A percentile compares a stretch with the other conserved stretches of the same genome.
Evolutionary conservation across 2,113 vertebrate genomes (phyloP).

Genomic region (Nycticebus coucang): DNA sequence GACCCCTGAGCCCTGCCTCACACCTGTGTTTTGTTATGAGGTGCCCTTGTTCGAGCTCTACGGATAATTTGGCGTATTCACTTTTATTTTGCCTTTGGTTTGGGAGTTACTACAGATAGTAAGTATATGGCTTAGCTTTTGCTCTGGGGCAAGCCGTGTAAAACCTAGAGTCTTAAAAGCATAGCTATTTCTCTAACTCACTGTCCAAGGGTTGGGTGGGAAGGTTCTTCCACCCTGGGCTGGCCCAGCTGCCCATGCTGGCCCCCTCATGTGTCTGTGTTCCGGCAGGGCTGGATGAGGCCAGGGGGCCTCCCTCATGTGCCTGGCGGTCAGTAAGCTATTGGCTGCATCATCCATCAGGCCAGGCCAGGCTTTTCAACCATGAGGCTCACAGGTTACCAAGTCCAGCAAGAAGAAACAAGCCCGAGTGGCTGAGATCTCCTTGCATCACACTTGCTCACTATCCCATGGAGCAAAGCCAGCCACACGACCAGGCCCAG

Average conservation of each 20-base stretch:
- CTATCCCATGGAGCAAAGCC: neutral
- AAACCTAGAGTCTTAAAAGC: neutral
- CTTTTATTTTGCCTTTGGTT: neutral
- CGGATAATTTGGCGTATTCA: neutral
- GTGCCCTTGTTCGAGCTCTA: neutral
- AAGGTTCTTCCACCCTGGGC: fast-evolving
- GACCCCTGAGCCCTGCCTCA: no score
- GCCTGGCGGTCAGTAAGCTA: fast-evolving
- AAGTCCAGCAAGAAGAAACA: fast-evolving
- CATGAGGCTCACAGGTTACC: neutral
- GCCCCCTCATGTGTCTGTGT: neutral
- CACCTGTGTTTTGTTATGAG: neutral
- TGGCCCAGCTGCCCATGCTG: neutral
- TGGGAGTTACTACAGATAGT: neutral
- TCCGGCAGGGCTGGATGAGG: fast-evolving
- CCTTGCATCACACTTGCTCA: fast-evolving
- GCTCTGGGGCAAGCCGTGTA: neutral
- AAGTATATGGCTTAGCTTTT: fast-evolving
- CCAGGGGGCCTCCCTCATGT: fast-evolving
- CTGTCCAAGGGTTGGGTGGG: neutral
- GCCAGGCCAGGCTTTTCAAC: neutral
- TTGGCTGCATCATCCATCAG: fast-evolving
- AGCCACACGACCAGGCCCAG: fast-evolving
- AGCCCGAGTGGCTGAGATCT: neutral
- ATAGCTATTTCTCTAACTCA: neutral